A percentile compares a stretch with the other conserved stretches of the same genome.
Evolutionary conservation across 2,113 vertebrate species (phyloP).

Genomic region (Cololabis saira): DNA sequence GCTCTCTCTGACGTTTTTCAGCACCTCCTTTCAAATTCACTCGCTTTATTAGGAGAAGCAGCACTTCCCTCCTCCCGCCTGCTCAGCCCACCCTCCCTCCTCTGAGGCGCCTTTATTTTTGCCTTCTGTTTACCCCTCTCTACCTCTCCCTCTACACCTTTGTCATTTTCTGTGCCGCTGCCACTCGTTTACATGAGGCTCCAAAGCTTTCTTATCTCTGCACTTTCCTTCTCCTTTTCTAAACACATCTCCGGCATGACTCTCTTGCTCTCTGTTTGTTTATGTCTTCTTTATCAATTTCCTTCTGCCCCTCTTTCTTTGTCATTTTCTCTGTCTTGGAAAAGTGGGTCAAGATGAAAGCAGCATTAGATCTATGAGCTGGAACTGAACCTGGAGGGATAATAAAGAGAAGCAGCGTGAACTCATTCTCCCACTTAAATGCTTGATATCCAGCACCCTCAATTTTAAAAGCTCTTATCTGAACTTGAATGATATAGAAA

Average conservation of each 20-base stretch:
- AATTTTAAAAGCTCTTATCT: slow-evolving; percentile 24
- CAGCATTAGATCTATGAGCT: slow-evolving; percentile 48
- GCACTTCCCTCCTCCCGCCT: slow-evolving; percentile 60
- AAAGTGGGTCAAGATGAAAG: slow-evolving; percentile 76
- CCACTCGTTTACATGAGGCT: background rate
- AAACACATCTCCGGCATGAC: background rate
- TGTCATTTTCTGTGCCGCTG: slow-evolving; percentile 25
- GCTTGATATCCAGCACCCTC: background rate
- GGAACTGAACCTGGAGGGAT: slow-evolving; percentile 39
- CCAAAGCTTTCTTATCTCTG: background rate
- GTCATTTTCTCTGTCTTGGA: slow-evolving; percentile 40
- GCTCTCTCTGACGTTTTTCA: slow-evolving; percentile 53
- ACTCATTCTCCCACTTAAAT: slow-evolving; percentile 23
- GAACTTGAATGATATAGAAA: background rate
- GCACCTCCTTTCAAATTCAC: slow-evolving; percentile 67
- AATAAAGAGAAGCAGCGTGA: slow-evolving; percentile 15
- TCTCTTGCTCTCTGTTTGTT: background rate
- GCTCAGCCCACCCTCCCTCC: slow-evolving; percentile 57
- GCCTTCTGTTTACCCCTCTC: slow-evolving; percentile 34
- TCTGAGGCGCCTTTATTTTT: slow-evolving; percentile 7
- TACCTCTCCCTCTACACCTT: slow-evolving; percentile 15
- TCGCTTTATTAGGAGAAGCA: slow-evolving; percentile 71
- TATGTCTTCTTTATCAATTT: slow-evolving; percentile 24
- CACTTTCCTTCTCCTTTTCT: slow-evolving; percentile 11
- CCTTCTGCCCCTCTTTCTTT: slow-evolving; percentile 31